Base-by-base conservation (phyloP, 2,888 invertebrate genomes). In the Macrophya annulata region DNA sequence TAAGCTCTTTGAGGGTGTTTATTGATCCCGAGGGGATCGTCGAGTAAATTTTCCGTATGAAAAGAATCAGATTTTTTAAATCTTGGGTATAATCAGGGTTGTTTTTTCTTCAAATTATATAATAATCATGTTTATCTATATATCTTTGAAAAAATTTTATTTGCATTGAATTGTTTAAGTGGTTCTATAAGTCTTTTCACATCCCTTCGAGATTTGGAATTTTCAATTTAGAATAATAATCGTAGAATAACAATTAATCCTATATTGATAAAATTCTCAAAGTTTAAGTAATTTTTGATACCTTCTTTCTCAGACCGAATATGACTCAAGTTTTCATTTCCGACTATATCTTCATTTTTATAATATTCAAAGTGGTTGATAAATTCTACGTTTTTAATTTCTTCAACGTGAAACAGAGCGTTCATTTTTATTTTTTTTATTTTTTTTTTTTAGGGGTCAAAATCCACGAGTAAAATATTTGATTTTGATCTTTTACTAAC, bases 401-500 rank as follows among this genome's bases (percentile, higher is more conserved):
- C 10, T n/a, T 8, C n/a, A 55, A 1, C n/a, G n/a, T n/a, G 17
- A 51, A 51, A 51, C 15, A 51, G 43, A 4, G 21, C 2, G 25
- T 62, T 62, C 62, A 25, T 25, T 25, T 51, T 51, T 51, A 5
- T 37, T 6, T n/a, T 55, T 77, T 12, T 55, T 37, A 6, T 31
- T 17, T 2, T 55, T 1, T 5, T n/a, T n/a, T n/a, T n/a, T n/a
- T n/a, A n/a, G n/a, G n/a, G 31, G 55, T 74, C 10, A 74, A 45
- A 45, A 45, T 10, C 45, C 10, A 4, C 12, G 25, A 25, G 21
- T 12, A 74, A 74, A 74, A 74, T 59, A 40, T 81, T 81, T 5
- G 43, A 81, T 81, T 81, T 81, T 62, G 81, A 81, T 81, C 62
- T 62, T 81, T 81, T 59, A 9, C 81, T 21, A 62, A 37, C 6